These are phyloP conservation scores for Scomberomorus guttatus DNA, from an alignment of 2,797 vertebrate species.

Conservation along the genomic window DNA sequence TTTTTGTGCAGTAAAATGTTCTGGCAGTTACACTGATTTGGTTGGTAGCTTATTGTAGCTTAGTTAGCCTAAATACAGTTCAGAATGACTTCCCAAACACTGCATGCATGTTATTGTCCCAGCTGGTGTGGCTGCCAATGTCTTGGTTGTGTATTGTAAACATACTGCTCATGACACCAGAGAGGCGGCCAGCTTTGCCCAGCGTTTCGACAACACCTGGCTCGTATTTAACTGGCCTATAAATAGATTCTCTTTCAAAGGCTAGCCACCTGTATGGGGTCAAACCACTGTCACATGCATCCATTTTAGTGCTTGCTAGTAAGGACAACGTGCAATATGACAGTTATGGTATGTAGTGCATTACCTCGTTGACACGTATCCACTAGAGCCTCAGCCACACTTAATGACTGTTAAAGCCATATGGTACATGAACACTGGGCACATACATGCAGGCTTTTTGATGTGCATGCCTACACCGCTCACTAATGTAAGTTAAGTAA, in stretches of 20 bases:
- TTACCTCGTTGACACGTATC: constrained; percentile 27
- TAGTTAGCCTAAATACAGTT: background rate
- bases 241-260: constrained; percentile 79
- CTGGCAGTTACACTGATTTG: background rate
- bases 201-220: constrained; percentile 79
- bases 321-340: constrained; percentile 42
- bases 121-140: constrained; percentile 46
- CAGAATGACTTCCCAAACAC: constrained; percentile 10
- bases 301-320: constrained; percentile 10
- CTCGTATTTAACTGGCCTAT: constrained; percentile 78
- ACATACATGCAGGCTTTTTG: constrained; percentile 27
- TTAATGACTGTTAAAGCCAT: constrained; percentile 21
- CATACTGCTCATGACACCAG: constrained; percentile 71
- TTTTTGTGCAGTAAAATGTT: background rate
- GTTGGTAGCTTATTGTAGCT: background rate
- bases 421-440: constrained; percentile 34
- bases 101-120: constrained; percentile 26
- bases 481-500: constrained; percentile 42
- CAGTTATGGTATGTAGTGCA: constrained; percentile 20
- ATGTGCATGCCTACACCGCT: constrained; percentile 14
- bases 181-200: constrained; percentile 61
- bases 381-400: constrained; percentile 19
- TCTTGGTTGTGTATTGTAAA: constrained; percentile 63
- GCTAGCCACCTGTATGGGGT: constrained; percentile 78
- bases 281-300: constrained; percentile 55